Percentiles rank a stretch among this genome's conserved stretches.
phyloP scores from a whole-genome alignment of 1,140 invertebrate species.

The Drosophila bocqueti region DNA sequence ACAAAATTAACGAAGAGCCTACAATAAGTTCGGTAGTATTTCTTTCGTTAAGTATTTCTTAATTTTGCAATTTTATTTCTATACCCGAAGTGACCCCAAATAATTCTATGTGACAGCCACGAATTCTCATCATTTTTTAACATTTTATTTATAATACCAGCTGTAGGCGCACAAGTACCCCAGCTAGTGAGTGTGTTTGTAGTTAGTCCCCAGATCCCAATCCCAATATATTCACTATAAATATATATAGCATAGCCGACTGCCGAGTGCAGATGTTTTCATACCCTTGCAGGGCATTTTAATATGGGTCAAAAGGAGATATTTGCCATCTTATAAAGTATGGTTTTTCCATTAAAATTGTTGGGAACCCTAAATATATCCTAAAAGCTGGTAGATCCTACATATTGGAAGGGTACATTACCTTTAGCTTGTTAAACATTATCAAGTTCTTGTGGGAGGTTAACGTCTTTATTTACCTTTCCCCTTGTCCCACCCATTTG shows the following conservation, averaged over 20 bases:
- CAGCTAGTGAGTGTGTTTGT: slow-evolving; percentile 15
- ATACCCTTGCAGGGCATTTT: background rate
- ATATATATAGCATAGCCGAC: slow-evolving; percentile 24
- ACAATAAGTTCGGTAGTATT: no score
- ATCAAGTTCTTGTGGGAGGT: slow-evolving; percentile 5
- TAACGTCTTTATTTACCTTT: background rate
- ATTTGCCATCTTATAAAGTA: background rate
- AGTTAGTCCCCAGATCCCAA: slow-evolving; percentile 21
- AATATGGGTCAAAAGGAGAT: background rate
- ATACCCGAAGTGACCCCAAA: background rate
- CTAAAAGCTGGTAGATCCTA: background rate
- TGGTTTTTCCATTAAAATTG: background rate
- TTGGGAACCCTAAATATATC: background rate
- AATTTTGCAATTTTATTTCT: background rate
- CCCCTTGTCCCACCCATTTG: background rate
- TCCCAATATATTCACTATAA: slow-evolving; percentile 37
- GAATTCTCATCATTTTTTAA: slow-evolving; percentile 25
- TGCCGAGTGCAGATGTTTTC: background rate
- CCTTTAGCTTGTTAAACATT: background rate
- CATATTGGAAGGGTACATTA: background rate
- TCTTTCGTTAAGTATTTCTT: no score
- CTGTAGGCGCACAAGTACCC: slow-evolving; percentile 17
- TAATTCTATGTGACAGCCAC: slow-evolving; percentile 3
- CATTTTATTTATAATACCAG: slow-evolving; percentile 49
- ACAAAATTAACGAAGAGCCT: no score